phyloP scores from a whole-genome alignment of 2,113 vertebrate genomes.

The Solenodon paradoxus region DNA sequence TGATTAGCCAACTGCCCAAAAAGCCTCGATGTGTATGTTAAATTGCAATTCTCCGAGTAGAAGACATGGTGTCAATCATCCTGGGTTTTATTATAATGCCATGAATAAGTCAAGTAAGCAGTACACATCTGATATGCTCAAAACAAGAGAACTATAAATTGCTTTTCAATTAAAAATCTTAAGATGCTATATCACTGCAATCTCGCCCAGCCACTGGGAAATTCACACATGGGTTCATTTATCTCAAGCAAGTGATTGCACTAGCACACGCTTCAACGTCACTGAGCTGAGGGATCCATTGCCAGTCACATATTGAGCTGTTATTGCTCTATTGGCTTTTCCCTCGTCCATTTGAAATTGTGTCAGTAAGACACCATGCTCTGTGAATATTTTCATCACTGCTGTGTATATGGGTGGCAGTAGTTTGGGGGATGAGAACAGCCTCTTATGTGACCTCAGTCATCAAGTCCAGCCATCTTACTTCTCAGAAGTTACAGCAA shows the following conservation, averaged over 20 bases:
- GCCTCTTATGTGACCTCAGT: slow-evolving; percentile 24
- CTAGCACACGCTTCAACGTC: neutral
- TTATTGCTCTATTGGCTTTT: neutral
- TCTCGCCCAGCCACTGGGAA: neutral
- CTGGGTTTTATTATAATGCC: neutral
- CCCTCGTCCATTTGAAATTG: neutral
- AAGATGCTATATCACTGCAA: neutral
- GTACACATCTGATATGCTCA: neutral
- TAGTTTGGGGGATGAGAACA: neutral
- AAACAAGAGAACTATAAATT: neutral
- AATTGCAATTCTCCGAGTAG: neutral
- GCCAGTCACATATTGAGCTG: neutral
- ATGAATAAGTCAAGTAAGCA: neutral
- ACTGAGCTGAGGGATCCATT: neutral
- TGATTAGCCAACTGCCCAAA: neutral
- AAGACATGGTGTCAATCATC: neutral
- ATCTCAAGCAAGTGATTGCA: neutral
- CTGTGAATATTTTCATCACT: neutral
- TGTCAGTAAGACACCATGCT: neutral
- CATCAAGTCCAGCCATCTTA: neutral
- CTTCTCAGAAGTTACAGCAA: neutral
- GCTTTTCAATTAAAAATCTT: neutral
- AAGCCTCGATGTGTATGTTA: neutral
- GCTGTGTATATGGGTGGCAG: no score
- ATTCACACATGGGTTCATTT: neutral